Conservation (phyloP, 2,888 invertebrate species). For the Himalopsyche kuldschensis region DNA sequence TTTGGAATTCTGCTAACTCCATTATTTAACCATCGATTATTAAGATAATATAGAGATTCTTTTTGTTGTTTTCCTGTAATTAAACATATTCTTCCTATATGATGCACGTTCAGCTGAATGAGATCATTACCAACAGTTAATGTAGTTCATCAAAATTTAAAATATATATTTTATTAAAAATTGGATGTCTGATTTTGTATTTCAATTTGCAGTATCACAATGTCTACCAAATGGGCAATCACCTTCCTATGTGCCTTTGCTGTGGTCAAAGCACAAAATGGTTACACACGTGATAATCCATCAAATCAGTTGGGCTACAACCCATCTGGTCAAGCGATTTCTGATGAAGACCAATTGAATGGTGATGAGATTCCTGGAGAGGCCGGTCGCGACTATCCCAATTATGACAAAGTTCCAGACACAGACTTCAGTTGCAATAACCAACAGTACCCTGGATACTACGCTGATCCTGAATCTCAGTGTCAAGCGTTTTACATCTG, state of each 20-base stretch:
- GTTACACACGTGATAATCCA: constrained; percentile 39
- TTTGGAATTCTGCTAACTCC: too few relatives aligned
- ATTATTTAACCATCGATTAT: too few relatives aligned
- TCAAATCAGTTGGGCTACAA: constrained; percentile 34
- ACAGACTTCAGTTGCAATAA: constrained; percentile 55
- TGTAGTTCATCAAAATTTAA: too few relatives aligned
- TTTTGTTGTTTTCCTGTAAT: too few relatives aligned
- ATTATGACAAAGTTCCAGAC: constrained; percentile 50
- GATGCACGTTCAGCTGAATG: too few relatives aligned
- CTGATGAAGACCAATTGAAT: constrained; percentile 37
- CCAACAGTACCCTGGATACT: constrained; percentile 56
- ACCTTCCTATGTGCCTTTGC: constrained; percentile 17
- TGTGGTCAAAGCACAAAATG: constrained; percentile 39
- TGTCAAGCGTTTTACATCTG: constrained; percentile 60
- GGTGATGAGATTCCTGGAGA: constrained; percentile 46
- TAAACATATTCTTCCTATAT: too few relatives aligned
- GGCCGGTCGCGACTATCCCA: constrained; percentile 57
- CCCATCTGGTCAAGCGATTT: constrained; percentile 11
- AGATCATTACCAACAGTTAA: too few relatives aligned
- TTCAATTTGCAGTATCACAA: too few relatives aligned
- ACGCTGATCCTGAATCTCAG: constrained; percentile 57
- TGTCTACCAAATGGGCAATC: constrained; percentile 16
- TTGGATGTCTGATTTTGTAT: too few relatives aligned
- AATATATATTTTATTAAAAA: too few relatives aligned
- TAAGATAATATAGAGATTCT: too few relatives aligned